Conservation (phyloP, 2,888 invertebrate species). For the Cremastinae sp. region DNA sequence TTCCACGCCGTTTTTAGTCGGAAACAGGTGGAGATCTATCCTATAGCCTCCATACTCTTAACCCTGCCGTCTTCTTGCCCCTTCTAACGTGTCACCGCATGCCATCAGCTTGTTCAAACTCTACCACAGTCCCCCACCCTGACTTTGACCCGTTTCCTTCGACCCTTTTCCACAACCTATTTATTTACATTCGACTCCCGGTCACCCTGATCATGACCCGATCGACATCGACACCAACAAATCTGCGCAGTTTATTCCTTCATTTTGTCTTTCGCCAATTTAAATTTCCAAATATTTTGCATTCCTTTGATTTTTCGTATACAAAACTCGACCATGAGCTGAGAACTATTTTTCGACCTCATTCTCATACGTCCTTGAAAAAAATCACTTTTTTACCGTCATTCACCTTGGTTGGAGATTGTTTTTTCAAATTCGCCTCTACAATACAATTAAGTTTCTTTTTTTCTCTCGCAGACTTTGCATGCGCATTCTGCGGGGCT, state of each 20-base stretch:
- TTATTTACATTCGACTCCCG: slow-evolving; percentile 37
- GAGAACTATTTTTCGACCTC: no score
- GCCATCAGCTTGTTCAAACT: slow-evolving; percentile 48
- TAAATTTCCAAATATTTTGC: no score
- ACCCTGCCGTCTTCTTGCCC: slow-evolving; percentile 43
- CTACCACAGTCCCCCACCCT: slow-evolving; percentile 62
- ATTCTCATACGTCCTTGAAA: no score
- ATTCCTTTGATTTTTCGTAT: no score
- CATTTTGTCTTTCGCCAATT: background rate
- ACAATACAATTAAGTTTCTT: no score
- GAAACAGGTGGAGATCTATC: slow-evolving; percentile 77
- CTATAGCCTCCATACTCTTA: slow-evolving; percentile 40
- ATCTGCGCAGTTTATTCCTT: background rate
- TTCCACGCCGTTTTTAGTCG: slow-evolving; percentile 77
- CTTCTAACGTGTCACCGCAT: slow-evolving; percentile 31
- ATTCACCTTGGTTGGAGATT: no score
- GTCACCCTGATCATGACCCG: slow-evolving; percentile 70
- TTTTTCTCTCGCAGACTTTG: no score
- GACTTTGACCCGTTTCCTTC: slow-evolving; percentile 79
- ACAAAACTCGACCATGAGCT: no score
- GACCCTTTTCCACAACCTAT: slow-evolving; percentile 59
- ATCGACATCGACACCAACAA: background rate
- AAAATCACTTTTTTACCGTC: no score
- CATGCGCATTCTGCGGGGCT: no score
- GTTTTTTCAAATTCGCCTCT: no score